Conservation (phyloP, 2,888 invertebrate species). For the Ornithoptera priamus region DNA sequence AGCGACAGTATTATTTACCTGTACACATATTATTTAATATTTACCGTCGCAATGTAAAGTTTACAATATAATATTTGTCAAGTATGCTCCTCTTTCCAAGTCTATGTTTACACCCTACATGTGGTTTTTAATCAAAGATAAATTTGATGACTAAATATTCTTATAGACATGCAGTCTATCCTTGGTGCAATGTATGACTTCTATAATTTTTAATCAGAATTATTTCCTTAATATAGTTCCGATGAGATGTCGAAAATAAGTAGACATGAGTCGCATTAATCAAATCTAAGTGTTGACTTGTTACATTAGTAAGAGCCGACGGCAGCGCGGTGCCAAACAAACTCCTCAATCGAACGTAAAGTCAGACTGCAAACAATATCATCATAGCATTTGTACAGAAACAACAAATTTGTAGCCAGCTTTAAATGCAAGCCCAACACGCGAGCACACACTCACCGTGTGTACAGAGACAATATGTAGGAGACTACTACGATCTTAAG, state of each 20-base stretch:
- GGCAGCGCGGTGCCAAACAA: slow-evolving; percentile 61
- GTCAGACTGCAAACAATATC: slow-evolving; percentile 78
- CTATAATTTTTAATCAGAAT: neutral
- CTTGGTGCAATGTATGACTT: neutral
- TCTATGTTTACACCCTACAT: slow-evolving; percentile 68
- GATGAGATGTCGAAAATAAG: neutral
- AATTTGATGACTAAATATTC: slow-evolving; percentile 66
- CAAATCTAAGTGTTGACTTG: slow-evolving; percentile 68
- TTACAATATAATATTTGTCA: slow-evolving; percentile 78
- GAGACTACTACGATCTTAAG: slow-evolving; percentile 76
- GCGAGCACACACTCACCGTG: slow-evolving; percentile 73
- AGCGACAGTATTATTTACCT: slow-evolving; percentile 74
- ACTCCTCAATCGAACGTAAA: slow-evolving; percentile 76
- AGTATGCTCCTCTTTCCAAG: slow-evolving; percentile 76
- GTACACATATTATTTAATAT: slow-evolving; percentile 78
- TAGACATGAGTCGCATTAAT: slow-evolving; percentile 53
- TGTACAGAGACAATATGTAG: slow-evolving; percentile 79
- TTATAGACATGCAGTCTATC: slow-evolving; percentile 30
- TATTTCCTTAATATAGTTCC: neutral
- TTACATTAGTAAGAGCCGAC: slow-evolving; percentile 43
- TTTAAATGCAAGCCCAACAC: slow-evolving; percentile 78
- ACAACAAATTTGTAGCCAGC: slow-evolving; percentile 80
- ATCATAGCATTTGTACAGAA: slow-evolving; percentile 77
- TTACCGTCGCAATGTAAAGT: slow-evolving; percentile 75
- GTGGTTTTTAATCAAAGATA: slow-evolving; percentile 75